Evolutionary conservation across 2,888 invertebrate species (phyloP).

Genomic region (Nomada fabriciana): DNA sequence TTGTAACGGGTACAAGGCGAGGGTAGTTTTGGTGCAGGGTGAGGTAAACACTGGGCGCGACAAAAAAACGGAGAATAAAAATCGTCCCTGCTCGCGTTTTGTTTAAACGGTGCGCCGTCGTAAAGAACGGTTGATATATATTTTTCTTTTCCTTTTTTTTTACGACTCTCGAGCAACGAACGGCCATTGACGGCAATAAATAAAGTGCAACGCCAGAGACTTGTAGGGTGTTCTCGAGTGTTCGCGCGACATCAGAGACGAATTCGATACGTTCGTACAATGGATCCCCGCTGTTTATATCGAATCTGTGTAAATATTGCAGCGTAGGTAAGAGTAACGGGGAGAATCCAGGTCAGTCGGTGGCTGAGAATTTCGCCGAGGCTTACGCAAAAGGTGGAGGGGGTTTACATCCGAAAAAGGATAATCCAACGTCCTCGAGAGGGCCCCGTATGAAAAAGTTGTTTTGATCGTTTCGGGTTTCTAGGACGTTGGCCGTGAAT

Average conservation of each 20-base stretch:
- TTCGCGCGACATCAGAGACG: conserved; percentile 46
- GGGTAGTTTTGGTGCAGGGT: too few relatives aligned
- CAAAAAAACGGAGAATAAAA: background rate
- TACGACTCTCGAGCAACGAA: conserved; percentile 42
- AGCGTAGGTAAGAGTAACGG: conserved; percentile 8
- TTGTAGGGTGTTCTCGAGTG: conserved; percentile 16
- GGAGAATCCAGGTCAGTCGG: conserved; percentile 77
- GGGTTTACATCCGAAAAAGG: conserved; percentile 64
- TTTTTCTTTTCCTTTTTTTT: background rate
- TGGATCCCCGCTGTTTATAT: conserved; percentile 62
- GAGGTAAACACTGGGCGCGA: background rate
- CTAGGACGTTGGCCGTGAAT: conserved; percentile 81
- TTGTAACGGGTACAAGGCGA: too few relatives aligned
- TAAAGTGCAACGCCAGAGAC: conserved; percentile 20
- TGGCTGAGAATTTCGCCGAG: conserved; percentile 69
- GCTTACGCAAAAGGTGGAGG: conserved; percentile 50
- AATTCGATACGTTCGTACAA: conserved; percentile 57
- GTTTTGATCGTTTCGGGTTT: conserved; percentile 83
- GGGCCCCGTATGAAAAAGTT: conserved; percentile 79
- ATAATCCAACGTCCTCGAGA: conserved; percentile 77
- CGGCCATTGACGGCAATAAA: conserved; percentile 45
- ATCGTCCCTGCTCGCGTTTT: background rate
- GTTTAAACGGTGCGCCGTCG: conserved; percentile 15
- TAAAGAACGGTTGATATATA: conserved; percentile 1
- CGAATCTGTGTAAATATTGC: conserved; percentile 73